Conservation (phyloP, 2,113 vertebrate species). For the Leptodactylus fuscus region DNA sequence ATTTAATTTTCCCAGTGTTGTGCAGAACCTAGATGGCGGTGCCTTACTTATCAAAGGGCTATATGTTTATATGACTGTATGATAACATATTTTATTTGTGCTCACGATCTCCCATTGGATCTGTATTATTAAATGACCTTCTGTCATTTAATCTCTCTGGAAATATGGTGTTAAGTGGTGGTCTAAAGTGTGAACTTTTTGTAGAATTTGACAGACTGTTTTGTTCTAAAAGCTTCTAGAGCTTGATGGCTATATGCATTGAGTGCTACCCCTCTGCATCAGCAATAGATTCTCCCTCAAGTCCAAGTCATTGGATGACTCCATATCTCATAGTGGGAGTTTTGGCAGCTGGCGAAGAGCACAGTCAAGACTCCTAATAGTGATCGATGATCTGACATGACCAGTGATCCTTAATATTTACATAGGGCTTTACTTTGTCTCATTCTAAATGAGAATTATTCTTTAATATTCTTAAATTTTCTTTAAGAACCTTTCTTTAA, state of each 20-base stretch:
- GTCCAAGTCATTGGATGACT: background rate
- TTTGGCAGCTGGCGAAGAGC: background rate
- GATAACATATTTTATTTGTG: background rate
- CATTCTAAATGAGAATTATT: too few relatives aligned
- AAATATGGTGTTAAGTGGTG: background rate
- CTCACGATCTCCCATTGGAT: background rate
- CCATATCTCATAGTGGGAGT: background rate
- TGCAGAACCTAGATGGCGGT: conserved; percentile 24
- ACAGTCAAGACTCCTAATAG: background rate
- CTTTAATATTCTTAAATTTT: background rate
- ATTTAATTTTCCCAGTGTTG: conserved; percentile 4
- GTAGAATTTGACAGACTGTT: background rate
- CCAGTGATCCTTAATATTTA: background rate
- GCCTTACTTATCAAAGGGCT: conserved; percentile 41
- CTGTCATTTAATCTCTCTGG: background rate
- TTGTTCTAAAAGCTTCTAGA: too few relatives aligned
- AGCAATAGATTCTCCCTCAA: background rate
- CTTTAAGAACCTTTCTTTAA: background rate
- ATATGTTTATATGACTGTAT: background rate
- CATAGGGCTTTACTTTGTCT: background rate
- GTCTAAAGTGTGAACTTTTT: background rate
- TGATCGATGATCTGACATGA: too few relatives aligned
- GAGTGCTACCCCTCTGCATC: background rate
- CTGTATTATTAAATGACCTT: background rate
- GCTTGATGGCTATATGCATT: background rate